Conservation (phyloP, 2,113 vertebrate species). For the Nannobrachium achirus region DNA sequence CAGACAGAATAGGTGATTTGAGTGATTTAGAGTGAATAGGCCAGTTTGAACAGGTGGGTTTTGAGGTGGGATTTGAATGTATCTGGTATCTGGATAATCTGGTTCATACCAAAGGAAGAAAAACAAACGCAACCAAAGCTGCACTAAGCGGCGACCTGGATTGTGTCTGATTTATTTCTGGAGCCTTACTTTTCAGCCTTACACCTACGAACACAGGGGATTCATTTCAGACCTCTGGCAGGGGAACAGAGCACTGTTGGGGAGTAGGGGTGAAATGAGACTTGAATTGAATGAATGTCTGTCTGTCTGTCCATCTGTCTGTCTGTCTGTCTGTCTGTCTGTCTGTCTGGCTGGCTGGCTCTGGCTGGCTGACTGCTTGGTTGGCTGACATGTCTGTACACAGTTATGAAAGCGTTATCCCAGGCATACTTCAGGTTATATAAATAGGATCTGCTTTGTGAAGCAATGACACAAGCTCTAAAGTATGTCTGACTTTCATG, state of each 20-base stretch:
- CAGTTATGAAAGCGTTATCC: neutral
- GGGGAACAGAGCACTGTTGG: slow-evolving; percentile 4
- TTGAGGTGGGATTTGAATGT: too few species aligned
- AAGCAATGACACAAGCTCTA: neutral
- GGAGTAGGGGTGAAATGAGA: slow-evolving; percentile 4
- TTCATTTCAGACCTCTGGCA: slow-evolving; percentile 34
- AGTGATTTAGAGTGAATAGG: too few species aligned
- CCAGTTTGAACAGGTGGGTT: too few species aligned
- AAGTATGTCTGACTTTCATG: neutral
- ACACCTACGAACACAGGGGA: neutral
- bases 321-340: neutral
- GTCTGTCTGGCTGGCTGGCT: neutral
- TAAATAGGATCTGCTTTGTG: neutral
- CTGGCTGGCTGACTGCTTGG: neutral
- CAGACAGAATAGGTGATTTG: too few species aligned
- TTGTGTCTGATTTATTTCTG: slow-evolving; percentile 14
- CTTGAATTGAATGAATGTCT: neutral
- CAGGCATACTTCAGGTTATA: neutral
- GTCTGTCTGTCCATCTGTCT: neutral
- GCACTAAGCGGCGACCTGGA: slow-evolving; percentile 9
- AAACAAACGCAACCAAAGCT: neutral
- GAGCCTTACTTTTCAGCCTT: neutral
- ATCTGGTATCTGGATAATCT: too few species aligned
- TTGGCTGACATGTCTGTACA: neutral
- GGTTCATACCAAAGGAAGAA: neutral